A percentile compares a stretch with the other conserved stretches of the same genome.
These are phyloP conservation scores for Vulpes vulpes DNA, from an alignment of 2,113 vertebrate genomes.

Conservation along the genomic window DNA sequence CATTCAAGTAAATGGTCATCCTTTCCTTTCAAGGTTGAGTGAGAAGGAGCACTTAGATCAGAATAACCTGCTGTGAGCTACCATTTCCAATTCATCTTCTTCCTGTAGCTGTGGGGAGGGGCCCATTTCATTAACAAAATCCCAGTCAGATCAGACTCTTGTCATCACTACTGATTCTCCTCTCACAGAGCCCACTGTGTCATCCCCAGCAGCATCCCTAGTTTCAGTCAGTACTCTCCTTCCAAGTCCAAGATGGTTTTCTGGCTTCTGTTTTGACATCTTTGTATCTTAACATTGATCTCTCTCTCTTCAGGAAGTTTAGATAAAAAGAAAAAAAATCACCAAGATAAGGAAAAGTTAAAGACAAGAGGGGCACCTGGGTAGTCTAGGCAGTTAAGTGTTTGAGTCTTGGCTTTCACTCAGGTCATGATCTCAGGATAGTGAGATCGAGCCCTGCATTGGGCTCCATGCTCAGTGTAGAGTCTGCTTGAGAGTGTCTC, in stretches of 20 bases:
- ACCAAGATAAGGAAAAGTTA: neutral
- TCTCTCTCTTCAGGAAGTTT: neutral
- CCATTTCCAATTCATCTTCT: neutral
- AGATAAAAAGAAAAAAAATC: neutral
- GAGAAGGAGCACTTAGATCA: neutral
- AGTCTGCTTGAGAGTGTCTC: neutral
- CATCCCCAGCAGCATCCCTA: neutral
- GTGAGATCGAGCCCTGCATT: neutral
- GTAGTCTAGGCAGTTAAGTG: neutral
- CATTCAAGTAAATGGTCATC: neutral
- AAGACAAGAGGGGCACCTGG: neutral
- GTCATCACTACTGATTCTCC: neutral
- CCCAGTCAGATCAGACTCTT: conserved; percentile 23
- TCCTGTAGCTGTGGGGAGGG: neutral
- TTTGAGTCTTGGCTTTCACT: neutral
- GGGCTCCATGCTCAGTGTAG: neutral
- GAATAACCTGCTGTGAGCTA: neutral
- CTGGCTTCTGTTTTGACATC: conserved; percentile 28
- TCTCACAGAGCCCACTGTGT: neutral
- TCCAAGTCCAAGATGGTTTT: conserved; percentile 24
- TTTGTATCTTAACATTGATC: conserved; percentile 10
- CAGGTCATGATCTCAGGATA: neutral
- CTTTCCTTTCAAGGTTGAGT: neutral
- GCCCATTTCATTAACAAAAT: conserved; percentile 35
- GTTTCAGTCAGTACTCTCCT: neutral